A percentile compares a stretch with the other conserved stretches of the same genome.
These are phyloP conservation scores for Peromyscus nudipes DNA, from an alignment of 2,797 vertebrate genomes.

Conservation along the genomic window DNA sequence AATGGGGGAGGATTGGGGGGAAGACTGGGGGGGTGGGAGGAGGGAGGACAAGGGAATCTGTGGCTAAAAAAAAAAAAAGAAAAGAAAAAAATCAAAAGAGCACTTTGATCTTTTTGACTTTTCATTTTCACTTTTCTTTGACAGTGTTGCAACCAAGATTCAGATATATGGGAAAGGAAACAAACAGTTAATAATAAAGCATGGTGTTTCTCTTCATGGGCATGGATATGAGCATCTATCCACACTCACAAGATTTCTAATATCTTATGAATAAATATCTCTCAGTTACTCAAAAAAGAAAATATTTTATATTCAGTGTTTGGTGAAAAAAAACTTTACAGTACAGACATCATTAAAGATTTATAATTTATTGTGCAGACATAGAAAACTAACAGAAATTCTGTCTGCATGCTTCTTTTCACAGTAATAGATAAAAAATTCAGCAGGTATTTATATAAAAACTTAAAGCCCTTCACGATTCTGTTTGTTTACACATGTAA, in stretches of 20 bases:
- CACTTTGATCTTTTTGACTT: not conserved
- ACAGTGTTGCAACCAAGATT: not conserved
- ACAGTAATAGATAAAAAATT: not conserved
- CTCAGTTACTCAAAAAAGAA: not conserved
- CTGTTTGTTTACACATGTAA: not conserved
- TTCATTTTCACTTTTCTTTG: not conserved
- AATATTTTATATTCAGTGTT: not conserved
- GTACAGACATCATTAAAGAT: not conserved
- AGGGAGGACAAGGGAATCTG: too few species aligned
- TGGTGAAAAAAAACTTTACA: not conserved
- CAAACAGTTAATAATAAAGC: not conserved
- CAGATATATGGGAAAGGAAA: not conserved
- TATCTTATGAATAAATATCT: not conserved
- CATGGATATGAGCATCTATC: rapidly evolving
- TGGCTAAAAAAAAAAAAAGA: too few species aligned
- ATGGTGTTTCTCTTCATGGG: not conserved
- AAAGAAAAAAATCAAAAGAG: not conserved
- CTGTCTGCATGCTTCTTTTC: too few species aligned
- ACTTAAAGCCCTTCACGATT: not conserved
- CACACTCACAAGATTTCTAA: not conserved
- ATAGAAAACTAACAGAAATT: not conserved
- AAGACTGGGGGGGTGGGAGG: too few species aligned
- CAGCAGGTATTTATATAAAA: too few species aligned
- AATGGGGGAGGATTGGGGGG: too few species aligned
- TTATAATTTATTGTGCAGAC: not conserved